A percentile compares a stretch with the other conserved stretches of the same genome.
Conservation (phyloP, 2,888 invertebrate species). For the Bombylius discolor region DNA sequence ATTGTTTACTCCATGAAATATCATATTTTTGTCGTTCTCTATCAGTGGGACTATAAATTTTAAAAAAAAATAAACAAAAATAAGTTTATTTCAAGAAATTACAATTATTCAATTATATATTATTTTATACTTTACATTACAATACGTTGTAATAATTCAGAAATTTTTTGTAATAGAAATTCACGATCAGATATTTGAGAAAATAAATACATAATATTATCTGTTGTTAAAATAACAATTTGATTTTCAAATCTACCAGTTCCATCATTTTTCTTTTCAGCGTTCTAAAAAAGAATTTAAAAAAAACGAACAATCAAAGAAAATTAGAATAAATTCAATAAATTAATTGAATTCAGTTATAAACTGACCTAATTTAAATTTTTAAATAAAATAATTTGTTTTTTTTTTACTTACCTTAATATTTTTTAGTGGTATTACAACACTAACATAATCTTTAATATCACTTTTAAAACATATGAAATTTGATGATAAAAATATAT, state of each 20-base stretch:
- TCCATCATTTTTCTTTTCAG: conserved; percentile 35
- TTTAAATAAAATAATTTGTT: too few species aligned
- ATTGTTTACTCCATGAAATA: conserved; percentile 55
- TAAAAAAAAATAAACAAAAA: neutral
- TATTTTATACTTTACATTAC: conserved; percentile 24
- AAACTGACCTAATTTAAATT: too few species aligned
- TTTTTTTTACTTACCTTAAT: conserved; percentile 41
- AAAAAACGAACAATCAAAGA: neutral
- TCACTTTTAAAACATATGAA: conserved; percentile 94
- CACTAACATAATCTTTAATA: conserved; percentile 63
- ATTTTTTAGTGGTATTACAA: conserved; percentile 81
- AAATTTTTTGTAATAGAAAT: conserved; percentile 78
- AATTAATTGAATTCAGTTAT: neutral
- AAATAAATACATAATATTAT: conserved; percentile 74
- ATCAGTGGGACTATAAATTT: conserved; percentile 38
- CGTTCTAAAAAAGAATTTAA: conserved; percentile 21
- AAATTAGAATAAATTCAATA: neutral
- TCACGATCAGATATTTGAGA: conserved; percentile 79
- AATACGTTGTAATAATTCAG: conserved; percentile 68
- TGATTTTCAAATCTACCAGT: conserved; percentile 34
- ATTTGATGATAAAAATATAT: conserved; percentile 82
- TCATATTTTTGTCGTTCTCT: conserved; percentile 29
- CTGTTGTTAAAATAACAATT: conserved; percentile 67
- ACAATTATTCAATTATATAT: neutral
- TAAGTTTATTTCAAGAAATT: neutral